These are phyloP conservation scores for Prietella phreatophila DNA, from an alignment of 2,113 vertebrate genomes.

Conservation along the genomic window DNA sequence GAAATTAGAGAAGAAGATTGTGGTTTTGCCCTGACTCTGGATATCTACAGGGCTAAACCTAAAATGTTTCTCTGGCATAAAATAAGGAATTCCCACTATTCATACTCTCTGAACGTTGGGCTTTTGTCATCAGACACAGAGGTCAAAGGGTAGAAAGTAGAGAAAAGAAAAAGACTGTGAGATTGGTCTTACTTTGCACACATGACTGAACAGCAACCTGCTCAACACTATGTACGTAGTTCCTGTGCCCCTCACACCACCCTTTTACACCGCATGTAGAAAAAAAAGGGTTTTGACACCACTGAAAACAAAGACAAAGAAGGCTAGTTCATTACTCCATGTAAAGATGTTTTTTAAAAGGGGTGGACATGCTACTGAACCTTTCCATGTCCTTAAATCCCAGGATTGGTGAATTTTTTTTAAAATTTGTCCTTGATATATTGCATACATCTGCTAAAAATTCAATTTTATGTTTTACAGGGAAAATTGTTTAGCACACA, in stretches of 20 bases:
- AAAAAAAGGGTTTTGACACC: slow-evolving; percentile 16
- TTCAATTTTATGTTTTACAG: background rate
- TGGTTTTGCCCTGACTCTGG: slow-evolving; percentile 78
- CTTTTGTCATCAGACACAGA: slow-evolving; percentile 56
- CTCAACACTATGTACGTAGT: background rate
- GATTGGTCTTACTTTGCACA: slow-evolving; percentile 45
- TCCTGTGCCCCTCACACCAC: slow-evolving; percentile 19
- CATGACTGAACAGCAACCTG: background rate
- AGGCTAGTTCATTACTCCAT: slow-evolving; percentile 12
- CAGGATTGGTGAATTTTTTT: background rate
- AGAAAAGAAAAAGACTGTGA: slow-evolving; percentile 24
- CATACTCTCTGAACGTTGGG: background rate
- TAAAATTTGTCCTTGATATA: background rate
- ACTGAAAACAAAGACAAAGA: background rate
- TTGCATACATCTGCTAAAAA: background rate
- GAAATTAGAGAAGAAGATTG: slow-evolving; percentile 88
- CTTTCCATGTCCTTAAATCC: background rate
- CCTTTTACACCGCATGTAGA: slow-evolving; percentile 15
- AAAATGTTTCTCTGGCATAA: background rate
- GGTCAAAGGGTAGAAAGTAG: slow-evolving; percentile 19
- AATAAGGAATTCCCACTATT: background rate
- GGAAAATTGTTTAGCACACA: background rate
- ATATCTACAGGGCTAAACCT: background rate
- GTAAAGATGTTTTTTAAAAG: background rate
- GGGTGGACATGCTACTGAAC: background rate